These are phyloP conservation scores for Camponotus pennsylvanicus DNA, from an alignment of 1,140 invertebrate species.

Conservation along the genomic window DNA sequence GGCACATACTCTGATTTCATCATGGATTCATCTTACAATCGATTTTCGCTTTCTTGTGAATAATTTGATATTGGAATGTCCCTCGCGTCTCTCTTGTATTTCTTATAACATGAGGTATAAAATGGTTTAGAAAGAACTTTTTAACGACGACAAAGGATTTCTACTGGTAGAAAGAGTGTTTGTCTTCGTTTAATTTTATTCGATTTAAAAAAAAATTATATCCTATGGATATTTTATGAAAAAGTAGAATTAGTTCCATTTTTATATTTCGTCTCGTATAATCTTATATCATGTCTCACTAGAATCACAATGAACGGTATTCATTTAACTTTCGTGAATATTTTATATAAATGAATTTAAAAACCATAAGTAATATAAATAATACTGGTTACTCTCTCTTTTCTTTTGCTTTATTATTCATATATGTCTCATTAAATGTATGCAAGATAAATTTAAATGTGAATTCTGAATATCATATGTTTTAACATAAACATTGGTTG, in stretches of 20 bases:
- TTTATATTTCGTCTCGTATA: not conserved
- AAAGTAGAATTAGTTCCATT: not conserved
- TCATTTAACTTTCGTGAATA: not conserved
- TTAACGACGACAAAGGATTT: not conserved
- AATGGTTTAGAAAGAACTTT: not conserved
- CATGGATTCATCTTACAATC: constrained; percentile 34
- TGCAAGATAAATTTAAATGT: not conserved
- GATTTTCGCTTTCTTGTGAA: not conserved
- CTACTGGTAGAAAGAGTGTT: not conserved
- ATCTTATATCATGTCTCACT: not conserved
- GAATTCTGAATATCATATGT: not conserved
- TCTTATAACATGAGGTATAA: not conserved
- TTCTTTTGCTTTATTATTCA: not conserved
- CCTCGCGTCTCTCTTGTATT: not conserved
- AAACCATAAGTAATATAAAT: not conserved
- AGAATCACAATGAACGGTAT: not conserved
- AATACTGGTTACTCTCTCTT: not conserved
- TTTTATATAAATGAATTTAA: not conserved
- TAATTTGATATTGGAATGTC: constrained; percentile 33
- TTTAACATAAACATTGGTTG: constrained; percentile 21
- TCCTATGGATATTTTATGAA: not conserved
- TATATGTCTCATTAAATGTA: not conserved
- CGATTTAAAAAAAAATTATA: not conserved
- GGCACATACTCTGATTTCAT: constrained; percentile 10
- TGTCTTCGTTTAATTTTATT: not conserved